Evolutionary conservation across 2,888 invertebrate genomes (phyloP), one percentile per base, ranked within the genome.

Genomic region (Rotaria sp.): DNA sequence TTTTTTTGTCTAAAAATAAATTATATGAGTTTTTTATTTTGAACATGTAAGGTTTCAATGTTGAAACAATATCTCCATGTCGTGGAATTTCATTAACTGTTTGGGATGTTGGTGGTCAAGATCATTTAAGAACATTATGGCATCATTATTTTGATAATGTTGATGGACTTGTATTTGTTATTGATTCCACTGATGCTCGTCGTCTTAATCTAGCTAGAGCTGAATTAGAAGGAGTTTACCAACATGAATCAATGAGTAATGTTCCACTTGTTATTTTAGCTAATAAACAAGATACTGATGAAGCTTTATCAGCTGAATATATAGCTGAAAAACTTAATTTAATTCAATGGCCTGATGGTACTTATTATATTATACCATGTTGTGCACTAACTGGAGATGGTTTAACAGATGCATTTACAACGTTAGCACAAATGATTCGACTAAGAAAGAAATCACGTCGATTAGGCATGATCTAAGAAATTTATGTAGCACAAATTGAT

Each of bases 241-340:
- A 89, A 24, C 87, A 87, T 85, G 89, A 89, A 55, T 89, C 89
- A 15, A 90, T 91, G 90, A 87, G 87, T 84, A 88, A 89, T 13
- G 91, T 91, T 18, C 91, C 91, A 0, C 89, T 91, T 3, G 89
- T 90, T 35, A 88, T 91, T 11, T 85, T 91, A 11, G 91, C 91
- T 30, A 91, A 91, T 88, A 91, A 91, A 88, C 91, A 91, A 88
- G 91, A 91, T 88, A 80, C 91, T 59, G 90, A 90, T 8, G 88
- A 88, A 48, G 90, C 91, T 2, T 57, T 89, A 87, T 88, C 87
- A 30, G 87, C 89, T 0, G 87, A 88, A 1, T 89, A 90, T 48
- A 85, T 91, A 38, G 89, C 89, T 3, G 89, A 90, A 8, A 86
- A 87, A 67, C 87, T 91, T 67, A 52, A 88, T 8, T 87, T 91